Conservation (phyloP, 2,888 invertebrate species). For the Drosophila acutilabella region DNA sequence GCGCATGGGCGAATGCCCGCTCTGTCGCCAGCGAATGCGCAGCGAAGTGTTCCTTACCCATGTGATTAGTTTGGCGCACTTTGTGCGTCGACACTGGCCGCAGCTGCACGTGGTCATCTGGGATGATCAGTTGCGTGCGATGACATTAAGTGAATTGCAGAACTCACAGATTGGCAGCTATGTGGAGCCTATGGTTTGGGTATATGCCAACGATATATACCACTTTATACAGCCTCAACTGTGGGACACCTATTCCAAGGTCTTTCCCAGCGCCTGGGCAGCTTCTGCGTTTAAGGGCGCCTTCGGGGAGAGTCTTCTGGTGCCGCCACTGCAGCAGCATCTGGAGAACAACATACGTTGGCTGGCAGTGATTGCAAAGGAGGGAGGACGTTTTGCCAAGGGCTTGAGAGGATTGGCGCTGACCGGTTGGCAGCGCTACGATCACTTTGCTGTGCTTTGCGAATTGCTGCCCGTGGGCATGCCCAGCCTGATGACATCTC, state of each 20-base stretch:
- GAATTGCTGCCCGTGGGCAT: slow-evolving; percentile 89
- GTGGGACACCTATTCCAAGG: slow-evolving; percentile 89
- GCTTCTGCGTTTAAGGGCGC: slow-evolving; percentile 92
- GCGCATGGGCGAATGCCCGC: slow-evolving; percentile 89
- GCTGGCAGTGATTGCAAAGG: slow-evolving; percentile 88
- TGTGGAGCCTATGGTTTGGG: slow-evolving; percentile 93
- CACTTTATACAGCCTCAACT: slow-evolving; percentile 86
- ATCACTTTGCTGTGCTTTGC: slow-evolving; percentile 90
- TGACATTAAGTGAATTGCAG: slow-evolving; percentile 87
- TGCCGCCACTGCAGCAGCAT: slow-evolving; percentile 89
- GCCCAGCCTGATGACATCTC: slow-evolving; percentile 88
- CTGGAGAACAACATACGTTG: slow-evolving; percentile 90
- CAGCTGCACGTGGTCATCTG: slow-evolving; percentile 89
- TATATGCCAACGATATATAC: slow-evolving; percentile 90
- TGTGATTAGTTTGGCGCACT: slow-evolving; percentile 87
- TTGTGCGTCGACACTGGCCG: slow-evolving; percentile 87
- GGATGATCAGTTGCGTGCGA: slow-evolving; percentile 92
- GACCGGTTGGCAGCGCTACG: slow-evolving; percentile 87
- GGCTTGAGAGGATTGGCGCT: slow-evolving; percentile 84
- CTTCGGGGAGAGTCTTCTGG: slow-evolving; percentile 89
- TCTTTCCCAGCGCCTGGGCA: slow-evolving; percentile 90
- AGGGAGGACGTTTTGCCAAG: slow-evolving; percentile 85
- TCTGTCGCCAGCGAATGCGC: slow-evolving; percentile 86
- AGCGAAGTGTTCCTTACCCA: slow-evolving; percentile 88
- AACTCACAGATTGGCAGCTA: slow-evolving; percentile 88